Evolutionary conservation across 2,113 vertebrate genomes (phyloP).

Genomic region (Nothocercus nigrocapillus): DNA sequence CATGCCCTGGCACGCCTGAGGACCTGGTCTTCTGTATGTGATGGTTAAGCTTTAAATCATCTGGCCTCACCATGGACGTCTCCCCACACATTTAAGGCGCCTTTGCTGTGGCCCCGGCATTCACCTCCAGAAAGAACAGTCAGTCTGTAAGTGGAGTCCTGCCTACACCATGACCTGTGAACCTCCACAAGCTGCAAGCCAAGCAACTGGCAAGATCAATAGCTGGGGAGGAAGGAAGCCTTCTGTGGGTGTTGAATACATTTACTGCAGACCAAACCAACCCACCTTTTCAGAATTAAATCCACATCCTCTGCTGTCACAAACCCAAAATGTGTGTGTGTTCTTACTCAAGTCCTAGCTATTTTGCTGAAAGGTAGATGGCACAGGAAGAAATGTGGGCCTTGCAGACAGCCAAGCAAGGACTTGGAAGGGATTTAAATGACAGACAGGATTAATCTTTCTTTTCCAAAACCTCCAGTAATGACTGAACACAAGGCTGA

Average conservation of each 20-base stretch:
- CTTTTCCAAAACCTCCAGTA: neutral
- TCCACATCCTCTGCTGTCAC: neutral
- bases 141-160: neutral
- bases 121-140: neutral
- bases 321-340: neutral
- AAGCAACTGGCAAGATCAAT: neutral
- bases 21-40: neutral
- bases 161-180: fast-evolving
- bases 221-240: neutral
- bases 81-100: neutral
- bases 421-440: neutral
- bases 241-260: neutral
- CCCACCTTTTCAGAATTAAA: neutral
- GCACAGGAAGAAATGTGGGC: neutral
- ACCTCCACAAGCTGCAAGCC: neutral
- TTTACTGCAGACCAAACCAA: neutral
- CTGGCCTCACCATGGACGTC: neutral
- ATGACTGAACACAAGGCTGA: neutral
- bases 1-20: fast-evolving
- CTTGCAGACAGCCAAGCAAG: neutral
- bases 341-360: neutral
- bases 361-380: neutral
- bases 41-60: neutral
- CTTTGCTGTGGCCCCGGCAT: neutral
- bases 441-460: neutral